Evolutionary conservation across 2,888 invertebrate species (phyloP).

Genomic region (Lasioglossum morio): DNA sequence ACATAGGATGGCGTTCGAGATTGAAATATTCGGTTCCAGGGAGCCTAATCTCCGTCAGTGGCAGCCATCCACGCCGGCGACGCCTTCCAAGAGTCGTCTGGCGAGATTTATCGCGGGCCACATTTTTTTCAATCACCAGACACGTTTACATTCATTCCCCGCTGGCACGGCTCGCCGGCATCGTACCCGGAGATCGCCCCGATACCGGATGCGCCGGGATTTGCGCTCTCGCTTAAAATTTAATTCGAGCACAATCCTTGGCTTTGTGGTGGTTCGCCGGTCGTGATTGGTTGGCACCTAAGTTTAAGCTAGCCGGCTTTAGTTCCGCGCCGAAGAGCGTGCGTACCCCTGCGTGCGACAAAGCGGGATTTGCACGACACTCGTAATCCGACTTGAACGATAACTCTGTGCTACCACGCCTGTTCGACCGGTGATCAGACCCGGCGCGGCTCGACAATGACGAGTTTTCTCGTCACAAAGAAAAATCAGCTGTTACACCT

Average conservation of each 20-base stretch:
- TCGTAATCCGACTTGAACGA: slow-evolving; percentile 62
- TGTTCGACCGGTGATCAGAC: slow-evolving; percentile 16
- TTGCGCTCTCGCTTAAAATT: slow-evolving; percentile 68
- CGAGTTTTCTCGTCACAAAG: neutral
- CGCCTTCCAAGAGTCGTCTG: neutral
- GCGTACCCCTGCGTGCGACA: slow-evolving; percentile 34
- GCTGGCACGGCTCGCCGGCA: slow-evolving; percentile 21
- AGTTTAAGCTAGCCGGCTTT: slow-evolving; percentile 70
- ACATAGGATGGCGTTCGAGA: neutral
- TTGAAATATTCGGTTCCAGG: neutral
- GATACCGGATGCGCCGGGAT: slow-evolving; percentile 45
- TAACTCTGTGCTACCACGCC: slow-evolving; percentile 41
- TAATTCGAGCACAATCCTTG: slow-evolving; percentile 69
- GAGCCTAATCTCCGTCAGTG: neutral
- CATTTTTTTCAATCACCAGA: slow-evolving; percentile 3
- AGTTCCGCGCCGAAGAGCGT: slow-evolving; percentile 46
- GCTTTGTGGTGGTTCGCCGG: slow-evolving; percentile 68
- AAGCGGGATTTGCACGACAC: slow-evolving; percentile 42
- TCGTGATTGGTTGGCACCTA: slow-evolving; percentile 71
- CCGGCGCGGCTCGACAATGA: slow-evolving; percentile 7
- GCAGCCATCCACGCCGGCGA: neutral
- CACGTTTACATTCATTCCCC: slow-evolving; percentile 10
- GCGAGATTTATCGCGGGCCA: neutral
- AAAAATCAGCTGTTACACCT: neutral
- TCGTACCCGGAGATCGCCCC: slow-evolving; percentile 37